Percentiles rank a stretch among this genome's conserved stretches.
These are phyloP conservation scores for Platypus cylindrus DNA, from an alignment of 2,888 invertebrate species.

Conservation along the genomic window DNA sequence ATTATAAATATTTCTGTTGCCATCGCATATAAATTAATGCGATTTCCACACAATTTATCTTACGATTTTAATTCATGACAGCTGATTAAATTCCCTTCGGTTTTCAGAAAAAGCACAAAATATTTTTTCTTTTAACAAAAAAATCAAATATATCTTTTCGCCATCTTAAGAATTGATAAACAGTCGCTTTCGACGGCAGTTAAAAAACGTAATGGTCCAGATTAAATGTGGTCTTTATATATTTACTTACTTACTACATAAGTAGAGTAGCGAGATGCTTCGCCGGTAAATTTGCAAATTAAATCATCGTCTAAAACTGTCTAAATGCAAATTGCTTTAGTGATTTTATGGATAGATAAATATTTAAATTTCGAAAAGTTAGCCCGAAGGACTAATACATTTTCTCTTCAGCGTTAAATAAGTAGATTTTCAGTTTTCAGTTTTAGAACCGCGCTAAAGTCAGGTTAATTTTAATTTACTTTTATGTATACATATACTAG, in stretches of 20 bases:
- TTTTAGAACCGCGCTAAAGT: conserved; percentile 1
- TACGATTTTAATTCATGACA: no score
- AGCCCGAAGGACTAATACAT: conserved; percentile 7
- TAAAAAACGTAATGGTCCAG: conserved; percentile 12
- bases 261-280: no score
- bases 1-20: no score
- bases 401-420: conserved; percentile 8
- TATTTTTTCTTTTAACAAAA: no score
- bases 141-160: no score
- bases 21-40: no score
- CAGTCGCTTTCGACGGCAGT: conserved; percentile 10
- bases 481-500: no score
- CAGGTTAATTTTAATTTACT: conserved; percentile 5
- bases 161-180: conserved; percentile 11
- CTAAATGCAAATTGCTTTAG: conserved; percentile 10
- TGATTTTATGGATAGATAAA: conserved; percentile 10
- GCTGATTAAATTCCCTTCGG: no score
- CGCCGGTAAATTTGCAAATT: conserved; percentile 8
- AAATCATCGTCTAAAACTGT: conserved; percentile 9
- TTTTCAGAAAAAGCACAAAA: no score
- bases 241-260: no score
- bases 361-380: conserved; percentile 9
- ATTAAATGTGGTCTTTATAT: conserved; percentile 5
- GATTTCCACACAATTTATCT: no score
- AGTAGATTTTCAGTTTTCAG: conserved; percentile 5